Conservation (phyloP, 2,113 vertebrate genomes). For the Nettapus auritus region DNA sequence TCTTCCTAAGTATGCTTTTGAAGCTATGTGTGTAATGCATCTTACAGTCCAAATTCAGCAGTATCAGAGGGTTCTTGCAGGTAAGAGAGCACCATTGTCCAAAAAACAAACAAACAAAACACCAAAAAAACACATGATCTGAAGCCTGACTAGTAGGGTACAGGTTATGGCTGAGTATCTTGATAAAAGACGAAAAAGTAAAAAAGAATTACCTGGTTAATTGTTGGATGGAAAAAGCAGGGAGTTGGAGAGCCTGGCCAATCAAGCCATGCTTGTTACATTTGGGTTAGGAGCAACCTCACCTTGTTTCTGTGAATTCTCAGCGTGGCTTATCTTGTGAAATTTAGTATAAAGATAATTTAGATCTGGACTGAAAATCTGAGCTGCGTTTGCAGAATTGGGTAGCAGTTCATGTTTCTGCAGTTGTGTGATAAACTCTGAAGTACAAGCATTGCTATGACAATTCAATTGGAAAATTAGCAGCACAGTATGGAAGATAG, state of each 20-base stretch:
- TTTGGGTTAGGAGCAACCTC: not conserved
- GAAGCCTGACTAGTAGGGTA: not conserved
- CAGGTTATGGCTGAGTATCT: not conserved
- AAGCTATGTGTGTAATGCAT: not conserved
- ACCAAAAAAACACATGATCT: not conserved
- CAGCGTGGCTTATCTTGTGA: not conserved
- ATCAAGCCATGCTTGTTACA: not conserved
- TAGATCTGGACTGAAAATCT: not conserved
- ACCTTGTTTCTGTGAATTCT: not conserved
- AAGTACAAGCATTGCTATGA: not conserved
- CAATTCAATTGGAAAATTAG: constrained; percentile 46
- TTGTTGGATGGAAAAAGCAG: not conserved
- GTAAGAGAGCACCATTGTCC: not conserved
- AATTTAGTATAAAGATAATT: not conserved
- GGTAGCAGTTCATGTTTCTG: not conserved
- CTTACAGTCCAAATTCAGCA: not conserved
- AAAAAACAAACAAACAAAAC: not conserved
- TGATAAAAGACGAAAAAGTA: not conserved
- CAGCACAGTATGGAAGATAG: not conserved
- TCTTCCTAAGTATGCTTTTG: not conserved
- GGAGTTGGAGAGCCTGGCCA: not conserved
- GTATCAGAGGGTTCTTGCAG: not conserved
- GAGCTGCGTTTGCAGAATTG: not conserved
- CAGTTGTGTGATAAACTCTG: constrained; percentile 11
- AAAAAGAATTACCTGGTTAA: not conserved